These are phyloP conservation scores for Notarius quadriscutis DNA, from an alignment of 2,113 vertebrate genomes.

Conservation along the genomic window DNA sequence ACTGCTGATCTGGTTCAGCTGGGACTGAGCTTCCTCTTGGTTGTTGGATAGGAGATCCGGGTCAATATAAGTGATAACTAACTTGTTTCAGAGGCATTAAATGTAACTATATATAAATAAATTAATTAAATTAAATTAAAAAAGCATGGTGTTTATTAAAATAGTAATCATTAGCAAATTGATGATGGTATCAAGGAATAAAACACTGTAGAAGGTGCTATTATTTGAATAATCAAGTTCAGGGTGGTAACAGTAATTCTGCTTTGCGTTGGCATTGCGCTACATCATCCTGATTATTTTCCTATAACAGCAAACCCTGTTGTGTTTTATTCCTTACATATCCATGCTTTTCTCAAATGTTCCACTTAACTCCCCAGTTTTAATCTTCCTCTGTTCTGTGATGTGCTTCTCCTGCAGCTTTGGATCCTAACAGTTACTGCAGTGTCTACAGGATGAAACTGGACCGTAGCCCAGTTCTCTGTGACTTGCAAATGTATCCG, in stretches of 20 bases:
- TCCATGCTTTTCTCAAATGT: not conserved
- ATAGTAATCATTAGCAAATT: not conserved
- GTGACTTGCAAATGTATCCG: conserved; percentile 22
- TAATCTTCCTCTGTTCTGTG: not conserved
- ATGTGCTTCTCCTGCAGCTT: not conserved
- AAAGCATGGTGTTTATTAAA: not conserved
- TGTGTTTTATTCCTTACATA: not conserved
- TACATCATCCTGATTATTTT: not conserved
- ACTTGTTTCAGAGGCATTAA: not conserved
- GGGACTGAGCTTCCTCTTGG: too few relatives aligned
- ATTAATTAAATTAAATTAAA: not conserved
- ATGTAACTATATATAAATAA: not conserved
- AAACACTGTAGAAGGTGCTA: not conserved
- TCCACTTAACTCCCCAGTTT: not conserved
- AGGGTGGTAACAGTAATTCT: not conserved
- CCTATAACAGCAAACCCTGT: not conserved
- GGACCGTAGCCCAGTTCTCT: conserved; percentile 6
- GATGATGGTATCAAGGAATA: not conserved
- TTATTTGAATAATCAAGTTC: not conserved
- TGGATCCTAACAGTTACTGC: conserved; percentile 29
- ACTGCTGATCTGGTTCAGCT: too few relatives aligned
- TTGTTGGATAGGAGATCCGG: too few relatives aligned
- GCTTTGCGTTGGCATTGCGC: not conserved
- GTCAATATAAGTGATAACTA: not conserved
- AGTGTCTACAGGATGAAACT: conserved; percentile 12